phyloP scores from a whole-genome alignment of 2,113 vertebrate species.

The Petroica traversi region DNA sequence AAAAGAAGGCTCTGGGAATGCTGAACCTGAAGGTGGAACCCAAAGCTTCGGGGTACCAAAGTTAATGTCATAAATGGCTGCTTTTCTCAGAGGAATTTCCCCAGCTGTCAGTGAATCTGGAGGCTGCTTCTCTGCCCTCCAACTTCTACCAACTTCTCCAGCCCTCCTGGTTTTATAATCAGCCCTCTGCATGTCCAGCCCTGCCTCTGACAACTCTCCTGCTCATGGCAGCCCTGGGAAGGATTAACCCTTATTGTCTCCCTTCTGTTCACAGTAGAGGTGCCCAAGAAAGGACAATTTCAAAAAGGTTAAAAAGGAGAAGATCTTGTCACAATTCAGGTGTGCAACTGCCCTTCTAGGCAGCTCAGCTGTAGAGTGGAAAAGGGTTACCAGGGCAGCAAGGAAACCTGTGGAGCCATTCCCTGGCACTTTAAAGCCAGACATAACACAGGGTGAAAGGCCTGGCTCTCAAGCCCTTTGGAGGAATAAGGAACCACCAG shows the following conservation, averaged over 20 bases:
- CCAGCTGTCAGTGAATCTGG: not conserved
- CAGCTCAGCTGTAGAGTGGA: not conserved
- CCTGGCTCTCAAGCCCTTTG: not conserved
- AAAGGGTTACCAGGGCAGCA: not conserved
- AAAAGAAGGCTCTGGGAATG: not conserved
- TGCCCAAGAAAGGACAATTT: not conserved
- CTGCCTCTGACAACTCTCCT: not conserved
- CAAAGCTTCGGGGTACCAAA: not conserved
- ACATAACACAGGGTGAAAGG: not conserved
- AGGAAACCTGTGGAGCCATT: not conserved
- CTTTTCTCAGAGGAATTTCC: not conserved
- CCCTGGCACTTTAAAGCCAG: not conserved
- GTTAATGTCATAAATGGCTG: not conserved
- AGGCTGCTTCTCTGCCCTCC: not conserved
- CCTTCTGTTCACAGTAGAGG: not conserved
- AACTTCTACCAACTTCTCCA: not conserved
- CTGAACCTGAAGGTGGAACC: not conserved
- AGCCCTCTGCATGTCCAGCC: not conserved
- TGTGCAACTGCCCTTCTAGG: not conserved
- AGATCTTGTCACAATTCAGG: not conserved
- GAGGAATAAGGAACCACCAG: not conserved
- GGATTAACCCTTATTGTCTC: not conserved
- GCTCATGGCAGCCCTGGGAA: not conserved
- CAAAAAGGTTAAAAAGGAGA: not conserved
- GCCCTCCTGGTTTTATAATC: not conserved